phyloP scores from a whole-genome alignment of 1,140 invertebrate species.

The Radopholus similis region DNA sequence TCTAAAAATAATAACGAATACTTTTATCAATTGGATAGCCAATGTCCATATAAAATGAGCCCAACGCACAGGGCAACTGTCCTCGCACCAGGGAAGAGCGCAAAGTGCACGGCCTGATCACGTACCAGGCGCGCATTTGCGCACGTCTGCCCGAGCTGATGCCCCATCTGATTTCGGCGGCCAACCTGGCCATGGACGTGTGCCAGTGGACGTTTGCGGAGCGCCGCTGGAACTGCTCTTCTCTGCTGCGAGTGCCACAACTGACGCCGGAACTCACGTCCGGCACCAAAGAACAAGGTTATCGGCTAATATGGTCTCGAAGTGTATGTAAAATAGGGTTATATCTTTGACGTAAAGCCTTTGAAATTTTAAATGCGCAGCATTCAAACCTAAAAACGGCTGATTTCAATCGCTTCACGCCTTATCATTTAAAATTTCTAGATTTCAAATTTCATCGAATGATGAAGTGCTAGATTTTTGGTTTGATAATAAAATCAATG shows the following conservation, averaged over 20 bases:
- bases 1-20: not conserved
- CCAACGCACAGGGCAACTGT: constrained; percentile 28
- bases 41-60: not conserved
- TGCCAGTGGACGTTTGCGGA: constrained; percentile 72
- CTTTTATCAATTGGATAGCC: not conserved
- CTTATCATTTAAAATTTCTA: too few relatives aligned
- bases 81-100: constrained; percentile 32
- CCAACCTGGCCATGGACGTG: constrained; percentile 68
- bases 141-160: constrained; percentile 74
- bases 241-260: constrained; percentile 71
- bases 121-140: constrained; percentile 67
- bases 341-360: too few relatives aligned
- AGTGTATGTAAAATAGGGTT: too few relatives aligned
- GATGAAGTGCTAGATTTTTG: too few relatives aligned
- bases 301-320: too few relatives aligned
- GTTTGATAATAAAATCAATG: too few relatives aligned
- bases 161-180: constrained; percentile 72
- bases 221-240: constrained; percentile 80
- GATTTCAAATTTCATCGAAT: too few relatives aligned
- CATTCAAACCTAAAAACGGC: too few relatives aligned
- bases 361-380: too few relatives aligned
- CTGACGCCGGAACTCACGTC: constrained; percentile 74
- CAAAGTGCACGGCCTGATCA: constrained; percentile 31
- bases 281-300: constrained; percentile 73
- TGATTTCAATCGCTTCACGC: too few relatives aligned